Conservation (phyloP, 2,113 vertebrate species). For the Tringa solitaria region DNA sequence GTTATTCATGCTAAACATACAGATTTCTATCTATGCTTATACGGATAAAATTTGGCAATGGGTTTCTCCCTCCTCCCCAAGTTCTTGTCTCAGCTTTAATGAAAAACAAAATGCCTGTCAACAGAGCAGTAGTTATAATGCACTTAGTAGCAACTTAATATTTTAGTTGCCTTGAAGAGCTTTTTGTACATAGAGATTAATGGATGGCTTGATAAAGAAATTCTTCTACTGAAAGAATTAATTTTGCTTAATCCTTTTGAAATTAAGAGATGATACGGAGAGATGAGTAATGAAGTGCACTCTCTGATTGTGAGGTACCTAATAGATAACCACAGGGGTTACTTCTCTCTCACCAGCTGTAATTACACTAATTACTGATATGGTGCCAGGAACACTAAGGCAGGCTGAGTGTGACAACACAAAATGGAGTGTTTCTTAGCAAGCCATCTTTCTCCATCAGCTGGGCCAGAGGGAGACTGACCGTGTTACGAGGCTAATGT, state of each 20-base stretch:
- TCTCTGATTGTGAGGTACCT: constrained; percentile 61
- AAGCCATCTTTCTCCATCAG: neutral
- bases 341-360: constrained; percentile 60
- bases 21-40: neutral
- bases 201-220: constrained; percentile 50
- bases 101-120: constrained; percentile 33
- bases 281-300: constrained; percentile 64
- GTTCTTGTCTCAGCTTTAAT: constrained; percentile 22
- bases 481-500: neutral
- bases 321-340: constrained; percentile 71
- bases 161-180: constrained; percentile 61
- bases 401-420: constrained; percentile 34
- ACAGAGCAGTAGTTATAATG: constrained; percentile 13
- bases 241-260: constrained; percentile 69
- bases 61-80: neutral
- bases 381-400: constrained; percentile 46
- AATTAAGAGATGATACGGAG: constrained; percentile 60
- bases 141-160: constrained; percentile 55
- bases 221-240: constrained; percentile 57
- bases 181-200: constrained; percentile 53
- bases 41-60: neutral
- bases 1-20: neutral
- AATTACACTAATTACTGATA: constrained; percentile 70
- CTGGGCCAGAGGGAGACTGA: neutral
- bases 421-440: constrained; percentile 1